Evolutionary conservation across 2,888 invertebrate genomes (phyloP), one percentile per base, ranked within the genome.

Genomic region (Latheticus oryzae): DNA sequence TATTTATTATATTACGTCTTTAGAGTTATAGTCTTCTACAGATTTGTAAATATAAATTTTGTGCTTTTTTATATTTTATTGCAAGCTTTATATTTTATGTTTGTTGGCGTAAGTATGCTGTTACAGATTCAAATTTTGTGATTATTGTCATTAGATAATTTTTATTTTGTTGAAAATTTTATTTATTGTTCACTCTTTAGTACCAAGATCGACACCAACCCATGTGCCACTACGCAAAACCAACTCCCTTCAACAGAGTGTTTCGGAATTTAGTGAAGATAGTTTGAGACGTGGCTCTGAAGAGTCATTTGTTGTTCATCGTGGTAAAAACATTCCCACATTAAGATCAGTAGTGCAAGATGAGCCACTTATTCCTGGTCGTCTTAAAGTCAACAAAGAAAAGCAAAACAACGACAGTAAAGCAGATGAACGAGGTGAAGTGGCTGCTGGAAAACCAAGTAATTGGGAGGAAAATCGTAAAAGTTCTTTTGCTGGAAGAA

Each of bases 361-460:
- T 7, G 87, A 87, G 70, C 84, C 85, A 7, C 75, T 85, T 50
- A 78, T 83, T 67, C 84, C 85, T 35, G 84, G 83, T 45, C 37
- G 58, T 4, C 26, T 59, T 3, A 59, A 84, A 61, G 83, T 83
- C 62, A 81, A 83, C 62, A 87, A 87, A 78, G 87, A 87, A 75
- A 85, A 83, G 67, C 80, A 80, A 58, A 85, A 84, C 75, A 81
- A 80, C 70, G 86, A 87, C 69, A 82, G 83, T 47, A 87, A 87
- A 73, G 85, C 86, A 30, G 87, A 89, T 65, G 89, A 89, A 75
- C 81, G 86, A 75, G 87, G 86, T 4, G 77, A 79, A 57, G 66
- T 84, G 58, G 86, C 93, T 61, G 93, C 94, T 57, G 94, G 93
- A 23, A 87, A 89, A 69, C 94, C 94, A 43, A 92, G 93, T 71